Conservation (phyloP, 2,797 vertebrate genomes). For the Platyrinchus mystaceus region DNA sequence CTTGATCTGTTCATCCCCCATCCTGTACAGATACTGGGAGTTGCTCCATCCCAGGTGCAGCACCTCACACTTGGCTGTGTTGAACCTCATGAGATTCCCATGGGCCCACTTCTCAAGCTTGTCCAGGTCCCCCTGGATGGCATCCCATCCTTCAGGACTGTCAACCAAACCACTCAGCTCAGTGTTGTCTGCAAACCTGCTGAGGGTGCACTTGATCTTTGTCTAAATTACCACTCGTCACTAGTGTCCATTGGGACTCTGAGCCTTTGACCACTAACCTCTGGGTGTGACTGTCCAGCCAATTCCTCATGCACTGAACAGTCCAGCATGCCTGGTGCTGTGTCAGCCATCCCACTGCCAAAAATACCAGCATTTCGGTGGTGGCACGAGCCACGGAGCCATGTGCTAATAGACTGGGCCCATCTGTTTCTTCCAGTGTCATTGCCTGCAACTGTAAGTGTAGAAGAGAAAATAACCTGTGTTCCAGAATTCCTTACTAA, state of each 20-base stretch:
- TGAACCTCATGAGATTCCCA: neutral
- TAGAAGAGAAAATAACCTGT: neutral
- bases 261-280: neutral
- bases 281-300: neutral
- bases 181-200: neutral
- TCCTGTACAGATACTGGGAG: neutral
- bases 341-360: neutral
- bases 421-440: neutral
- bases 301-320: neutral
- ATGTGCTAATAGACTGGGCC: neutral
- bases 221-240: neutral
- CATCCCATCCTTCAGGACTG: neutral
- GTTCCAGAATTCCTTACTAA: neutral
- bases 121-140: neutral
- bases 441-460: neutral
- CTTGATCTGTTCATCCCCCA: neutral
- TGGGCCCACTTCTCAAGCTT: fast-evolving
- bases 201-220: neutral
- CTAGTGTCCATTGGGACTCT: neutral
- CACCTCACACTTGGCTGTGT: neutral
- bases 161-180: neutral
- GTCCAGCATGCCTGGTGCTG: neutral
- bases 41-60: neutral
- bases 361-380: neutral
- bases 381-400: neutral